Evolutionary conservation across 2,797 vertebrate genomes (phyloP).

Genomic region (Pygocentrus nattereri): DNA sequence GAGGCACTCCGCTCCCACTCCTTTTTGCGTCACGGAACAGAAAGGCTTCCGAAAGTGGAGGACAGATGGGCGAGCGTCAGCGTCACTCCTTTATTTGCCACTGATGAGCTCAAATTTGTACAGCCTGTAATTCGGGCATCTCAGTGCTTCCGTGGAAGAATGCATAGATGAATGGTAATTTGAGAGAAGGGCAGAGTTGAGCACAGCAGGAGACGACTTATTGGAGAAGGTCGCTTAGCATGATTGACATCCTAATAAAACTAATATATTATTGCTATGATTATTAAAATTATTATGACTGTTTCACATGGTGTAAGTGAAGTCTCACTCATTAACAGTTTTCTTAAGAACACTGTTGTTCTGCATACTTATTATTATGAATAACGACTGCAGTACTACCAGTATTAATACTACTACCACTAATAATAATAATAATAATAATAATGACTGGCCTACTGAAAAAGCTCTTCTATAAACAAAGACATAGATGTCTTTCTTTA

Average conservation of each 20-base stretch:
- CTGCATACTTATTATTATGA: too few species aligned
- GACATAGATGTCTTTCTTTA: too few species aligned
- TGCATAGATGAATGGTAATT: slow-evolving; percentile 43
- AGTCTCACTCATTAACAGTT: too few species aligned
- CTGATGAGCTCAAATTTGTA: slow-evolving; percentile 44
- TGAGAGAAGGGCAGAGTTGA: slow-evolving; percentile 1
- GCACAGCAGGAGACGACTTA: slow-evolving; percentile 16
- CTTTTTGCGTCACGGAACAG: slow-evolving; percentile 84
- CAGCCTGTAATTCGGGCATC: slow-evolving; percentile 44
- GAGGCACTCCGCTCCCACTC: slow-evolving; percentile 84
- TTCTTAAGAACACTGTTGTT: too few species aligned
- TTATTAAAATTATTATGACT: not conserved
- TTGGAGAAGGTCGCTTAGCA: not conserved
- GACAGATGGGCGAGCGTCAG: slow-evolving; percentile 53
- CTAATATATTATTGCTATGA: too few species aligned
- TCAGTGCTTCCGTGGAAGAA: slow-evolving; percentile 39
- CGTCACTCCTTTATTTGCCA: slow-evolving; percentile 50
- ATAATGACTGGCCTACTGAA: not conserved
- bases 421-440: not conserved
- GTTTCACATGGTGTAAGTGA: not conserved
- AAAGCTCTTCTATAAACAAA: too few species aligned
- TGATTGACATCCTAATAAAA: not conserved
- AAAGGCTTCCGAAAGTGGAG: slow-evolving; percentile 60
- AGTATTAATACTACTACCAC: too few species aligned
- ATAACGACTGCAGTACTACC: too few species aligned